Percentiles rank a stretch among this genome's conserved stretches.
Conservation (phyloP, 2,888 invertebrate genomes). For the Clostera curtula region DNA sequence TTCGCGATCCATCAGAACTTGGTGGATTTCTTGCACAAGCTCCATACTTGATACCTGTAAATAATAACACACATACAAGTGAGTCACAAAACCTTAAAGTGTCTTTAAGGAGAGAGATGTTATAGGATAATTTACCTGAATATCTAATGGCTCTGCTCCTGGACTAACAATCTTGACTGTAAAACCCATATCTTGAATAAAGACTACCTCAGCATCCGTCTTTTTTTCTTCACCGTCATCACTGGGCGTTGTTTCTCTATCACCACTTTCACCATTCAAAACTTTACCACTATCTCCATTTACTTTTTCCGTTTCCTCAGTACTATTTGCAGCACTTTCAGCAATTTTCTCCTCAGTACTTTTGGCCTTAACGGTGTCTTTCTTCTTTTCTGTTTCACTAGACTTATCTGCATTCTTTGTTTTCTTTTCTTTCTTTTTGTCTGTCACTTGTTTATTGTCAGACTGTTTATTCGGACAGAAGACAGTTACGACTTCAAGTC, state of each 20-base stretch:
- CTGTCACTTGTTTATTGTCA: constrained; percentile 38
- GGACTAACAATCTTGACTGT: constrained; percentile 96
- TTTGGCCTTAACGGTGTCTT: constrained; percentile 34
- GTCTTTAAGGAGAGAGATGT: constrained; percentile 13
- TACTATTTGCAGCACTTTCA: constrained; percentile 31
- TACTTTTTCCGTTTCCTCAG: constrained; percentile 36
- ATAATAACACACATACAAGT: constrained; percentile 4
- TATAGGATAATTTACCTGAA: constrained; percentile 78
- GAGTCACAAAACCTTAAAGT: constrained; percentile 10
- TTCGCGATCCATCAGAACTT: constrained; percentile 97
- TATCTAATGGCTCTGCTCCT: constrained; percentile 92
- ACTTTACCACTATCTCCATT: constrained; percentile 45
- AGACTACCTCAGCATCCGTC: constrained; percentile 86
- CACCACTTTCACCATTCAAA: constrained; percentile 59
- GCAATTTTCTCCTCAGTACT: constrained; percentile 36
- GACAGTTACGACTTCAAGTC: constrained; percentile 28
- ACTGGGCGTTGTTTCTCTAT: constrained; percentile 61
- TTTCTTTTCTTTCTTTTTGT: constrained; percentile 59
- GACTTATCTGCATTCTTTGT: constrained; percentile 38
- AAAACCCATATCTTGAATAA: constrained; percentile 93
- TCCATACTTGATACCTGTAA: constrained; percentile 95
- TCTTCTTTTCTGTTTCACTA: constrained; percentile 45
- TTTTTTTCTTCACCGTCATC: constrained; percentile 75
- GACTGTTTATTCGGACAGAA: constrained; percentile 35
- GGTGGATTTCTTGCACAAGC: constrained; percentile 97